A percentile compares a stretch with the other conserved stretches of the same genome.
These are phyloP conservation scores for Hucho hucho DNA, from an alignment of 2,113 vertebrate genomes.

Conservation along the genomic window DNA sequence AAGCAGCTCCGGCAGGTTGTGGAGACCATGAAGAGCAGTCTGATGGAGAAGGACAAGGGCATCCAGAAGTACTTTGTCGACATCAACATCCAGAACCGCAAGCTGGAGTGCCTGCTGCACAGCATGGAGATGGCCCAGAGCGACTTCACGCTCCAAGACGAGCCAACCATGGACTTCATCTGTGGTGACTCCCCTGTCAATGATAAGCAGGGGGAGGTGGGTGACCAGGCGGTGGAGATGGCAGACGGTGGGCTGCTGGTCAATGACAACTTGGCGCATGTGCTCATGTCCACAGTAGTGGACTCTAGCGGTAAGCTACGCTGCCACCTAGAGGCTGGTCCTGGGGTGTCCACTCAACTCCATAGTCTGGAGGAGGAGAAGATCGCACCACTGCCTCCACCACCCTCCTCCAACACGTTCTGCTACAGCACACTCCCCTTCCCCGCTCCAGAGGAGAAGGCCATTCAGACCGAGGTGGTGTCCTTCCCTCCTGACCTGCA, in stretches of 20 bases:
- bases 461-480: constrained; percentile 81
- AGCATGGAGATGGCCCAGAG: constrained; percentile 93
- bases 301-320: constrained; percentile 54
- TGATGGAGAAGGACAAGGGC: constrained; percentile 95
- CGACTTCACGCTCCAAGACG: constrained; percentile 75
- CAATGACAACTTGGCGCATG: constrained; percentile 78
- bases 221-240: constrained; percentile 71
- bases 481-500: constrained; percentile 79
- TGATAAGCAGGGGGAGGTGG: constrained; percentile 48
- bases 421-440: background rate
- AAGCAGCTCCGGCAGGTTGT: constrained; percentile 93
- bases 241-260: constrained; percentile 78
- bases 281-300: constrained; percentile 69
- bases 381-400: constrained; percentile 12
- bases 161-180: constrained; percentile 76
- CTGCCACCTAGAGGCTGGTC: constrained; percentile 23
- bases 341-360: constrained; percentile 44
- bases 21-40: constrained; percentile 91
- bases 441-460: constrained; percentile 70
- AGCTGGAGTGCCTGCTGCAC: constrained; percentile 90
- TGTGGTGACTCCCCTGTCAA: constrained; percentile 53
- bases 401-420: constrained; percentile 6
- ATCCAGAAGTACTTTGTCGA: constrained; percentile 95
- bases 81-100: constrained; percentile 97
- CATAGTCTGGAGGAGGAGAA: constrained; percentile 23